Conservation (phyloP, 1,140 invertebrate genomes). For the Drosophila kurseongensis region DNA sequence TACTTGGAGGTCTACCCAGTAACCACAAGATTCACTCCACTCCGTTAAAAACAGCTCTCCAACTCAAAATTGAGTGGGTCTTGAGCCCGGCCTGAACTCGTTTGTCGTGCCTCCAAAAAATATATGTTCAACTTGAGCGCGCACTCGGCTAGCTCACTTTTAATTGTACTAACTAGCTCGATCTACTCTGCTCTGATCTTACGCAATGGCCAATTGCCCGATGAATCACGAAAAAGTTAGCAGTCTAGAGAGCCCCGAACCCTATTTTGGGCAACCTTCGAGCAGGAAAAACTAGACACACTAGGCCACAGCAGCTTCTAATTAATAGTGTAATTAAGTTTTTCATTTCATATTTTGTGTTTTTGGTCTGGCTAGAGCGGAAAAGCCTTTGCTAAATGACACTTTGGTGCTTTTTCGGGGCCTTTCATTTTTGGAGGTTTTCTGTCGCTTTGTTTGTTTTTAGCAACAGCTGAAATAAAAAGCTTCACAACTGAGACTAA, state of each 20-base stretch:
- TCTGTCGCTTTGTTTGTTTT: conserved; percentile 11
- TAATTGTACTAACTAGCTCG: conserved; percentile 59
- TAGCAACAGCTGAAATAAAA: neutral
- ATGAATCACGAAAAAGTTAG: conserved; percentile 61
- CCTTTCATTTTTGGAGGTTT: conserved; percentile 53
- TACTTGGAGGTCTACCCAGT: conserved; percentile 44
- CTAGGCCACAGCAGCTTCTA: conserved; percentile 37
- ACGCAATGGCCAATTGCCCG: conserved; percentile 73
- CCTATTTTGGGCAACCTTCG: conserved; percentile 63
- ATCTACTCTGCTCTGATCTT: conserved; percentile 62
- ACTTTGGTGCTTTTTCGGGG: conserved; percentile 44
- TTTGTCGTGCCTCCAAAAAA: conserved; percentile 78
- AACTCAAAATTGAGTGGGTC: conserved; percentile 55
- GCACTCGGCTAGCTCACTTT: conserved; percentile 38
- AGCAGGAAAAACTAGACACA: conserved; percentile 25
- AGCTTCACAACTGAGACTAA: neutral
- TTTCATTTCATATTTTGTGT: conserved; percentile 35
- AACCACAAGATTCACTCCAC: conserved; percentile 14
- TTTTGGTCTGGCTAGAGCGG: conserved; percentile 31
- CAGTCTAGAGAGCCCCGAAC: conserved; percentile 44
- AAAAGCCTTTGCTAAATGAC: conserved; percentile 56
- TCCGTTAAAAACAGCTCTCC: conserved; percentile 22
- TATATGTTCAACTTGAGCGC: conserved; percentile 34
- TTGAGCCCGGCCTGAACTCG: conserved; percentile 50
- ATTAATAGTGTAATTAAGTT: conserved; percentile 76